Base-by-base conservation (phyloP, 2,113 vertebrate genomes). In the Carassius auratus region DNA sequence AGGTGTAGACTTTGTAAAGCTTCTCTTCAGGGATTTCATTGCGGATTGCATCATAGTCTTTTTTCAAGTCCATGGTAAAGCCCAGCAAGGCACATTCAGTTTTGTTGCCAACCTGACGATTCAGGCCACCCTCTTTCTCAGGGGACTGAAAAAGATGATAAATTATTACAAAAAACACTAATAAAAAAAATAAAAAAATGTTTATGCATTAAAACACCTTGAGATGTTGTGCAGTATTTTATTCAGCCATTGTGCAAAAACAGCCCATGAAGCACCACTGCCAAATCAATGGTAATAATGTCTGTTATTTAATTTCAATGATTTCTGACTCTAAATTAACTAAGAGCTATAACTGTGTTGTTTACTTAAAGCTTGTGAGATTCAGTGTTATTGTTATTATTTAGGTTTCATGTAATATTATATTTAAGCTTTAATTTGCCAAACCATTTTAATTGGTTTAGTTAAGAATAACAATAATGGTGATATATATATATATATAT, bases 21-120 rank as follows among this genome's bases (percentile, higher is more conserved):
- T 97, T 96, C 91, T 99, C 97, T 92, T 99, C 98, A 0, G 98
- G 97, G 91, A 99, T 98, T 94, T 99, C 98, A 69, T 96, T 97
- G 91, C 98, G 97, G 86, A 99, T 95, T 0, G 96, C 93, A 93
- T 99, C 97, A 93, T 99, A 99, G 93, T 99, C 97, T 33, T 96
- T 96, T 93, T 98, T 99, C 92, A 99, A 94, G 93, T 99, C 97
- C 90, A 94, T 91, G 88, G 96, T 92, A 89, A 99, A 95, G 92
- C 97, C 97, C 89, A 99, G 94, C 96, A 99, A 97, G 96, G 98
- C 96, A 98, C 98, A 99, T 96, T 99, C 98, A 91, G 98, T 99
- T 95, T 99, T 99, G 95, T 99, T 99, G 87, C 98, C 98, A 94
- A 99, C 97, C 87, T 99, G 98, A 86, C 97, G 96, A 48, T 96